Evolutionary conservation across 1,140 invertebrate genomes (phyloP).

Genomic region (Notospermus geniculatus): DNA sequence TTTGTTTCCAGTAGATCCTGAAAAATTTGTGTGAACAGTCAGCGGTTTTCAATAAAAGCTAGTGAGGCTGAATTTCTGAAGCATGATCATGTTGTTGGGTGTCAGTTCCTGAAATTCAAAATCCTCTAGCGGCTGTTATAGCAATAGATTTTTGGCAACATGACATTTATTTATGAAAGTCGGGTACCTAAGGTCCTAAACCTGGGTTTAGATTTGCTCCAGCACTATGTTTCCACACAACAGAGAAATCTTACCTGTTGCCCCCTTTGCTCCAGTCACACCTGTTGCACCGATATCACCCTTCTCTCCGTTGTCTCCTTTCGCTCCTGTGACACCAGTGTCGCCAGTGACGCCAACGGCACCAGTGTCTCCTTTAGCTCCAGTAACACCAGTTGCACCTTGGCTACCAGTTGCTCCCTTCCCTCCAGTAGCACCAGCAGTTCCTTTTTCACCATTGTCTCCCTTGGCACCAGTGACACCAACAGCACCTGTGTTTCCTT

Average conservation of each 20-base stretch:
- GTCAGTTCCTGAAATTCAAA: too few species aligned
- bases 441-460: conserved; percentile 9
- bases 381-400: neutral
- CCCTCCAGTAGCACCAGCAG: conserved; percentile 10
- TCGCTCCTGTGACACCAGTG: neutral
- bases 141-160: too few species aligned
- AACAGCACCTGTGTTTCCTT: neutral
- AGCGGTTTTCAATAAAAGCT: too few species aligned
- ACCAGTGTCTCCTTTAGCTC: neutral
- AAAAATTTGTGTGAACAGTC: neutral
- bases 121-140: too few species aligned
- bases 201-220: too few species aligned
- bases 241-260: too few species aligned
- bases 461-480: neutral
- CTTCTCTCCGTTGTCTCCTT: conserved; percentile 9
- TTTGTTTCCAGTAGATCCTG: neutral
- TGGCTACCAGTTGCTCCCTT: conserved; percentile 14
- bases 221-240: too few species aligned
- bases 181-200: too few species aligned
- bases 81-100: too few species aligned
- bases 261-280: too few species aligned
- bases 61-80: too few species aligned
- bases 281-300: neutral
- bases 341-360: neutral
- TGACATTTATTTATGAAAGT: too few species aligned